Conservation (phyloP, 2,113 vertebrate species). For the Corydoras sp. region DNA sequence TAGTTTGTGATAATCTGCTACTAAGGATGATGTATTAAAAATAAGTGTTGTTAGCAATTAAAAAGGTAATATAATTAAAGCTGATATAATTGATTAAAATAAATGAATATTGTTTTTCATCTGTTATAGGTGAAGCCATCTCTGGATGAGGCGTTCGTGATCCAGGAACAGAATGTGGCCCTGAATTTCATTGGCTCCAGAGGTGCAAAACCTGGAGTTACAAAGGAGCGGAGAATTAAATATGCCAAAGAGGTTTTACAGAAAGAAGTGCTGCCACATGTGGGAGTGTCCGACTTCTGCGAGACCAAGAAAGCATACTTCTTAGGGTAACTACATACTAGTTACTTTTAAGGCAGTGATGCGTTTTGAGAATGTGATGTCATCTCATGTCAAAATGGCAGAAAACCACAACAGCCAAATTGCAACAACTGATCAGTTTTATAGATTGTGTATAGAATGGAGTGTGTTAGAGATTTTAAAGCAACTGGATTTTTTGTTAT, state of each 20-base stretch:
- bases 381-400: not conserved
- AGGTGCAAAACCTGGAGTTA: slow-evolving; percentile 97
- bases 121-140: slow-evolving; percentile 86
- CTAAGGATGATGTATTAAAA: too few relatives aligned
- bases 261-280: slow-evolving; percentile 96
- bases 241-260: slow-evolving; percentile 97
- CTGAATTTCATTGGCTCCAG: slow-evolving; percentile 96
- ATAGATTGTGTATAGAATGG: too few relatives aligned
- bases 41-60: too few relatives aligned
- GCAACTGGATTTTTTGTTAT: too few relatives aligned
- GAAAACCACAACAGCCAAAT: too few relatives aligned
- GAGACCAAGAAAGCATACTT: slow-evolving; percentile 99
- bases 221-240: slow-evolving; percentile 95
- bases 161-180: slow-evolving; percentile 97
- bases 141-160: slow-evolving; percentile 96
- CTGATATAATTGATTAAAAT: too few relatives aligned
- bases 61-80: too few relatives aligned
- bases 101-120: not conserved
- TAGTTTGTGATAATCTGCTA: too few relatives aligned
- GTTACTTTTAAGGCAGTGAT: not conserved
- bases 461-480: too few relatives aligned
- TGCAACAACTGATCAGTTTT: too few relatives aligned
- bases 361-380: not conserved
- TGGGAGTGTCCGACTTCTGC: slow-evolving; percentile 98
- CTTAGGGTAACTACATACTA: slow-evolving; percentile 74